Conservation (phyloP, 1,140 invertebrate species). For the Habropoda laboriosa region DNA sequence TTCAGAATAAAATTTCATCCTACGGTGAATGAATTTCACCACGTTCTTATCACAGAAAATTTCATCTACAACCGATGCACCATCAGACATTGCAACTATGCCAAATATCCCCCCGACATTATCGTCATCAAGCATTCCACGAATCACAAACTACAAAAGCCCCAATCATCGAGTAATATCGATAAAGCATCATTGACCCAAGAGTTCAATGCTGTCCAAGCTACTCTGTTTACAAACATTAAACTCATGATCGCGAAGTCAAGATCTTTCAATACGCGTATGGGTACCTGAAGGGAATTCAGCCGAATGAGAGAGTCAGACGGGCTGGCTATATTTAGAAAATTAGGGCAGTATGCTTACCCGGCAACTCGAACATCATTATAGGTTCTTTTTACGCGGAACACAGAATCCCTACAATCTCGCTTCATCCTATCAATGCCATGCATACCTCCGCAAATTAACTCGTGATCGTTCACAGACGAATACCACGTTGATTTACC, state of each 20-base stretch:
- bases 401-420: neutral
- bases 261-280: conserved; percentile 73
- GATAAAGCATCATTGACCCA: neutral
- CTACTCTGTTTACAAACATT: conserved; percentile 76
- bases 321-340: conserved; percentile 76
- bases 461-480: neutral
- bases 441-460: neutral
- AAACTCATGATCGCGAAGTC: conserved; percentile 71
- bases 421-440: neutral
- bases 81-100: neutral
- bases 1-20: no score
- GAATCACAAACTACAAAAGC: neutral
- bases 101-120: neutral
- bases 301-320: conserved; percentile 62
- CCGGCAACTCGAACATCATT: conserved; percentile 21
- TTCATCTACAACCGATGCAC: neutral
- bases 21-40: no score
- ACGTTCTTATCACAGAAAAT: neutral
- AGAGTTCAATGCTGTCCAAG: conserved; percentile 8
- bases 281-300: conserved; percentile 66
- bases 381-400: conserved; percentile 48
- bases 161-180: neutral
- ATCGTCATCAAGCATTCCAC: neutral
- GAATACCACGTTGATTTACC: neutral
- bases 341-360: conserved; percentile 76